A percentile compares a stretch with the other conserved stretches of the same genome.
These are phyloP conservation scores for Tauraco hartlaubi DNA, from an alignment of 2,797 vertebrate genomes.

Conservation along the genomic window DNA sequence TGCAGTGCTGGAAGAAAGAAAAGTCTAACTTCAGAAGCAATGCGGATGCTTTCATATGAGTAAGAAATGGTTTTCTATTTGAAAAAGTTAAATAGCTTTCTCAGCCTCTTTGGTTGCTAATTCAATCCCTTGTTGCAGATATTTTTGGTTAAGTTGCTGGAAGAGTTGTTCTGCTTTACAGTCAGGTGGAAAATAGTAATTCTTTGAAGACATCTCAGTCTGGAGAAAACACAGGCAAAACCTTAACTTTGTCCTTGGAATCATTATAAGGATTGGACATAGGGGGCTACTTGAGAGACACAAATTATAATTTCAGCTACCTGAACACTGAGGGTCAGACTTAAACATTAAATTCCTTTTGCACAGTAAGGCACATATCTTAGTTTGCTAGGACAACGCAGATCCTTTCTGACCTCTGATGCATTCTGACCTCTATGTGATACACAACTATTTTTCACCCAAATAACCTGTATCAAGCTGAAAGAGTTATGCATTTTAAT, in stretches of 20 bases:
- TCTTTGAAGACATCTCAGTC: neutral
- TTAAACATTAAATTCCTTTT: neutral
- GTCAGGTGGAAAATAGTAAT: neutral
- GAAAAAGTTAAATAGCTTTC: neutral
- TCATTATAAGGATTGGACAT: neutral
- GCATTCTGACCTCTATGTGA: neutral
- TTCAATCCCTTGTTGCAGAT: neutral
- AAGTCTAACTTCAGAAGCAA: neutral
- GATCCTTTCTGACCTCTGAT: neutral
- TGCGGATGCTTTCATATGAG: neutral
- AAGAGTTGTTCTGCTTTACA: neutral
- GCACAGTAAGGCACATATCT: neutral
- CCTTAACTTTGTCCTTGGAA: neutral
- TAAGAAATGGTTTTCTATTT: neutral
- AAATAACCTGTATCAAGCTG: neutral
- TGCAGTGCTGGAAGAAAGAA: neutral
- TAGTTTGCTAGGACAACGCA: neutral
- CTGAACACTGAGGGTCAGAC: neutral
- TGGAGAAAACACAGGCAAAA: neutral
- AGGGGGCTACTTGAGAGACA: neutral
- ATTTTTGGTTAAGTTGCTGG: slow-evolving; percentile 7
- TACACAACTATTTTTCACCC: neutral
- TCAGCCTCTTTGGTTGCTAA: neutral
- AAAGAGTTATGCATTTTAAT: neutral
- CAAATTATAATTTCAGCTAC: neutral